Percentiles rank a stretch among this genome's conserved stretches.
These are phyloP conservation scores for Cassiopea andromeda DNA, from an alignment of 30 jellyfish, hydroid and myxozoan genomes.

Conservation along the genomic window DNA sequence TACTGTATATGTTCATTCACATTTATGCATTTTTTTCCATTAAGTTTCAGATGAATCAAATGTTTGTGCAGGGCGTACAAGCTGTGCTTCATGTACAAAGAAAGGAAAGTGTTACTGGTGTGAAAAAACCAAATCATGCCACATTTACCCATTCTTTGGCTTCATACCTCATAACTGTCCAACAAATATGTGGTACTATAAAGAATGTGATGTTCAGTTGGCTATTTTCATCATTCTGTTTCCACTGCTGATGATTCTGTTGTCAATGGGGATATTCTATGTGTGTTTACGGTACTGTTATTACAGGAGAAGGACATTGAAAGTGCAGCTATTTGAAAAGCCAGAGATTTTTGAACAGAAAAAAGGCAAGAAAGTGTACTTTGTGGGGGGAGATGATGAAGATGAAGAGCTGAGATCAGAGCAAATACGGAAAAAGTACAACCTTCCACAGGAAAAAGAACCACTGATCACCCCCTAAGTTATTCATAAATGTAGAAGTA, in stretches of 20 bases:
- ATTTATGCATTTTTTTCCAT: too few relatives aligned
- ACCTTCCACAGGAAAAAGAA: conserved; percentile 91
- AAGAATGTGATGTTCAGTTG: conserved; percentile 94
- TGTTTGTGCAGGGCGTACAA: conserved; percentile 43
- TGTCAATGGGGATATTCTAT: conserved; percentile 93
- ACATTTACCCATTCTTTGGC: conserved; percentile 95
- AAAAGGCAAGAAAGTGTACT: conserved; percentile 93
- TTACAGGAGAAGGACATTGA: conserved; percentile 73
- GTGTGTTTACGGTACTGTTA: conserved; percentile 89
- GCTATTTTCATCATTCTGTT: conserved; percentile 87
- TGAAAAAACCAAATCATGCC: conserved; percentile 93
- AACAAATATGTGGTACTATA: conserved; percentile 93
- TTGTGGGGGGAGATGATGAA: conserved; percentile 93
- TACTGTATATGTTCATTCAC: too few relatives aligned
- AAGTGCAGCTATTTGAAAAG: conserved; percentile 92
- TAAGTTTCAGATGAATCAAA: conserved; percentile 39
- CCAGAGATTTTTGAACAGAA: conserved; percentile 89
- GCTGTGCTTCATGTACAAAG: conserved; percentile 78
- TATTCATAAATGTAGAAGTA: background rate
- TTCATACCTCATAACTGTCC: conserved; percentile 94
- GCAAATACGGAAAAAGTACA: conserved; percentile 82
- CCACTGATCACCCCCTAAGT: conserved; percentile 87
- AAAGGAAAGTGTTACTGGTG: conserved; percentile 97
- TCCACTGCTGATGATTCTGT: conserved; percentile 83
- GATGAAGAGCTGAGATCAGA: conserved; percentile 86